Percentiles rank a stretch among this genome's conserved stretches.
Evolutionary conservation across 2,797 vertebrate species (phyloP).

Genomic region (Paramormyrops hopkinsi): DNA sequence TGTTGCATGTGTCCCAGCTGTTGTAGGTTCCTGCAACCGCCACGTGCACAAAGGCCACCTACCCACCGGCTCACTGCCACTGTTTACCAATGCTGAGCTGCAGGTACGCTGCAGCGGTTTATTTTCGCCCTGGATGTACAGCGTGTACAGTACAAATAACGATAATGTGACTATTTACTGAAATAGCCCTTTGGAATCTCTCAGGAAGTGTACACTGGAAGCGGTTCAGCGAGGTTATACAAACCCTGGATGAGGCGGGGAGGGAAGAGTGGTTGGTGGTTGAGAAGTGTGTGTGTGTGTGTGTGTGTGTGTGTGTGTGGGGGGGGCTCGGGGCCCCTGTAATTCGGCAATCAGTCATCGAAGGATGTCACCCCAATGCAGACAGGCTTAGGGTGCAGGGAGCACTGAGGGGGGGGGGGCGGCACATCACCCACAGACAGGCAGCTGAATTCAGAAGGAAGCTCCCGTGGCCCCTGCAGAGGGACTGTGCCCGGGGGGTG

Average conservation of each 20-base stretch:
- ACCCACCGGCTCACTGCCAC: not conserved
- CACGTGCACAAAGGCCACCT: not conserved
- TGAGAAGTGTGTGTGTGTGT: not conserved
- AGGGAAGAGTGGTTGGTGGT: not conserved
- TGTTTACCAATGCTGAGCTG: conserved; percentile 34
- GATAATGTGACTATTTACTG: conserved; percentile 43
- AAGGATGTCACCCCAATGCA: conserved; percentile 26
- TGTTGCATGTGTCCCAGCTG: not conserved
- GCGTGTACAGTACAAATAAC: conserved; percentile 35
- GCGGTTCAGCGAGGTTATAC: conserved; percentile 33
- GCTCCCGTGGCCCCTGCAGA: not conserved
- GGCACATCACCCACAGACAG: conserved; percentile 10
- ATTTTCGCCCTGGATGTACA: conserved; percentile 15
- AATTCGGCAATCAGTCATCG: conserved; percentile 34
- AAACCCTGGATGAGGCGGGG: conserved; percentile 8
- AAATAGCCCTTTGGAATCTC: conserved; percentile 39
- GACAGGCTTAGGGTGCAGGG: conserved; percentile 34
- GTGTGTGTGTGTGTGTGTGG: not conserved
- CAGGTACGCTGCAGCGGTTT: conserved; percentile 33
- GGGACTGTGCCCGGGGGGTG: conserved; percentile 13
- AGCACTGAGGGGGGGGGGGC: not conserved
- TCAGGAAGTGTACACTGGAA: conserved; percentile 41
- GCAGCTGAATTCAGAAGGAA: conserved; percentile 10
- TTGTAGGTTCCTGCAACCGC: not conserved
- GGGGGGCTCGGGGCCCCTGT: conserved; percentile 25